Conservation (phyloP, 1,140 invertebrate species). For the Bombus fervidus region DNA sequence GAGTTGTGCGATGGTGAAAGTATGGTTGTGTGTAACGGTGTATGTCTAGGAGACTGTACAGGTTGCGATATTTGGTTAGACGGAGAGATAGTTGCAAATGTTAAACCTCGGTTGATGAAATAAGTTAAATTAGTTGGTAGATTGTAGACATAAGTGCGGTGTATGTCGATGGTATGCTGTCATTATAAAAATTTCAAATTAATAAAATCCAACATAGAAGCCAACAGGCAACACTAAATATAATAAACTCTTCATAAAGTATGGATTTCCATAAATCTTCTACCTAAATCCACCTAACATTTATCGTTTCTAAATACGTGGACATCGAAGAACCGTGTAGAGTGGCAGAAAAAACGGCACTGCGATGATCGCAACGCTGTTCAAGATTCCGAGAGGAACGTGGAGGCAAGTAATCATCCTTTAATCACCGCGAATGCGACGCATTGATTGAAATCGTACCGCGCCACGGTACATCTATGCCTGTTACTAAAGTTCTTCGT, state of each 20-base stretch:
- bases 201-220: no score
- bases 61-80: no score
- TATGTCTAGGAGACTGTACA: not conserved
- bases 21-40: not conserved
- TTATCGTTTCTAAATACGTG: not conserved
- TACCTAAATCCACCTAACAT: no score
- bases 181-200: no score
- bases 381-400: not conserved
- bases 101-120: not conserved
- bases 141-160: no score
- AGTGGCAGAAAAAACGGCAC: no score
- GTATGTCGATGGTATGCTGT: no score
- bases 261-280: no score
- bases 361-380: not conserved
- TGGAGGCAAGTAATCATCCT: not conserved
- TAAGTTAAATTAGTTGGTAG: not conserved
- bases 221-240: no score
- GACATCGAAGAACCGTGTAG: no score
- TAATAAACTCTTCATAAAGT: no score
- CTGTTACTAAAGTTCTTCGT: not conserved
- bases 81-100: no score
- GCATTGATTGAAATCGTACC: not conserved
- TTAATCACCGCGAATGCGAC: not conserved
- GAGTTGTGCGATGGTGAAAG: not conserved
- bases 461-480: not conserved